Conservation (phyloP, 2,888 invertebrate genomes). For the Acleris emargana region DNA sequence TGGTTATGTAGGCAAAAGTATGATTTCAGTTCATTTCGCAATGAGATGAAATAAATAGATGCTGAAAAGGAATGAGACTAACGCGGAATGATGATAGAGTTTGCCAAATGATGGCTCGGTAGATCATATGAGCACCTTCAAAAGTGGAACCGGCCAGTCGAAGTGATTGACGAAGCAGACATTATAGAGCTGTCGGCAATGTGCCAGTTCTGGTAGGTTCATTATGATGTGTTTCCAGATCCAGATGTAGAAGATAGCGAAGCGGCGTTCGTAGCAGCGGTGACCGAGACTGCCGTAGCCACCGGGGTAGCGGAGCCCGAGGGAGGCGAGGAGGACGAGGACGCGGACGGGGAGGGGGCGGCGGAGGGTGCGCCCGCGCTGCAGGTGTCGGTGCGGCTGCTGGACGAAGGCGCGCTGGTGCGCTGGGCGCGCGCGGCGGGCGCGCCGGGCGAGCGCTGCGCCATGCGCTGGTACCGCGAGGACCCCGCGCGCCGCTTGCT, state of each 20-base stretch:
- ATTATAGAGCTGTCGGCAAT: too few species aligned
- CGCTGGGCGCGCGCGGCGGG: conserved; percentile 91
- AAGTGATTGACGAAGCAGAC: too few species aligned
- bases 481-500: conserved; percentile 85
- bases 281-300: conserved; percentile 37
- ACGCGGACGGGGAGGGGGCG: conserved; percentile 82
- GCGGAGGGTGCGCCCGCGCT: conserved; percentile 77
- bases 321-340: conserved; percentile 58
- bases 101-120: too few species aligned
- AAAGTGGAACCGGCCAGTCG: too few species aligned
- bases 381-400: conserved; percentile 88
- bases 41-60: too few species aligned
- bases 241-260: conserved; percentile 45
- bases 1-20: too few species aligned
- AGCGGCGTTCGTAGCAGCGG: conserved; percentile 46
- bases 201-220: too few species aligned
- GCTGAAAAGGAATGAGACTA: too few species aligned
- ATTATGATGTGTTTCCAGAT: conserved; percentile 37
- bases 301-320: conserved; percentile 33
- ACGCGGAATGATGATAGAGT: too few species aligned
- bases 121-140: too few species aligned
- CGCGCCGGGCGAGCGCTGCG: conserved; percentile 89
- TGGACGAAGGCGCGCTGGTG: conserved; percentile 90
- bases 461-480: conserved; percentile 84
- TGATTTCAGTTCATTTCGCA: too few species aligned